phyloP scores from a whole-genome alignment of 1,140 invertebrate genomes.

The Euura saliciscinereae region DNA sequence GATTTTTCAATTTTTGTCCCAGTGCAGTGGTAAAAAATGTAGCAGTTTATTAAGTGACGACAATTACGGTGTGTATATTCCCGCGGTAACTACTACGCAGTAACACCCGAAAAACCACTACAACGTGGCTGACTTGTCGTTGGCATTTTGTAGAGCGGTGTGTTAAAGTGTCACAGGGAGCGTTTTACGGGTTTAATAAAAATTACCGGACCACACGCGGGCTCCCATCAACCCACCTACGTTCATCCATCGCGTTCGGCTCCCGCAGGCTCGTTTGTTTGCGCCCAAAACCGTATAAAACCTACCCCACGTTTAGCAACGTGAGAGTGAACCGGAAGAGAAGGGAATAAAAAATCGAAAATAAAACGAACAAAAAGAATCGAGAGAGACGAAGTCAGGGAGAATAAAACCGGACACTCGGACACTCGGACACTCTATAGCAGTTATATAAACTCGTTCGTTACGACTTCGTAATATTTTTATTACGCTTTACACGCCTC shows the following conservation, averaged over 20 bases:
- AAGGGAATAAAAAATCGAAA: too few species aligned
- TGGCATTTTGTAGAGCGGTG: not conserved
- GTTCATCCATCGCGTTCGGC: not conserved
- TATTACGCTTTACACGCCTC: slow-evolving; percentile 14
- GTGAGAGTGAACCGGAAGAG: not conserved
- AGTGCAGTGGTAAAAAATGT: too few species aligned
- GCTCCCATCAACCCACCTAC: not conserved
- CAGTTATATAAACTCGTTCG: not conserved
- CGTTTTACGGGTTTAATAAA: slow-evolving; percentile 42
- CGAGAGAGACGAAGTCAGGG: too few species aligned
- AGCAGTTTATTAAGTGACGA: too few species aligned
- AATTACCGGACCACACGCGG: slow-evolving; percentile 27
- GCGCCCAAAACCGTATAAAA: not conserved
- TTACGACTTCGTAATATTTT: slow-evolving; percentile 12
- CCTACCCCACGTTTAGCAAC: slow-evolving; percentile 3
- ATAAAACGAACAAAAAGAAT: too few species aligned
- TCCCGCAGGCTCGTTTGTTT: slow-evolving; percentile 16
- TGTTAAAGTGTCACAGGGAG: slow-evolving; percentile 29
- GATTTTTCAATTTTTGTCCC: too few species aligned
- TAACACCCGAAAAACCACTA: too few species aligned
- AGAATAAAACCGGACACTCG: not conserved
- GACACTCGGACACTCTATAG: not conserved
- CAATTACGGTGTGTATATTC: too few species aligned
- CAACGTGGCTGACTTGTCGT: too few species aligned
- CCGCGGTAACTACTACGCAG: too few species aligned